Evolutionary conservation across 1,140 invertebrate genomes (phyloP), one percentile per base, ranked within the genome.

Genomic region (Akabosia matsudoensis): DNA sequence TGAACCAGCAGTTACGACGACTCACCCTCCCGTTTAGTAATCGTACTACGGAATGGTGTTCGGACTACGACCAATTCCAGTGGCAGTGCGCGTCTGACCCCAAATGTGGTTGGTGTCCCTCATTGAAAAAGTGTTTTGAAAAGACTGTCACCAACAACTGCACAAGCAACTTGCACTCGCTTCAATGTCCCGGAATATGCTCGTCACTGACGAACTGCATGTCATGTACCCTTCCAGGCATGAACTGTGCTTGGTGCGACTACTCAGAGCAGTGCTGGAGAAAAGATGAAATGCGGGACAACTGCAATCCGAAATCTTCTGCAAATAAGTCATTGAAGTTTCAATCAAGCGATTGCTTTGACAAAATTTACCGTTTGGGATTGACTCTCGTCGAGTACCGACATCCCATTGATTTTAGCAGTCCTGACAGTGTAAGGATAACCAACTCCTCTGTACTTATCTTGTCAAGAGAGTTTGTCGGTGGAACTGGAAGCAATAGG

Each of bases 21-120:
- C 61, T 79, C 28, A 24, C 76, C n/a, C 34, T 79, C 3, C 78
- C 78, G 16, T 79, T 79, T 74, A 77, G 61, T 22, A 73, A 70
- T 30, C 28, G 52, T 4, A 72, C 45, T 14, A 54, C 71, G 28
- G 16, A 51, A 26, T 28, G 51, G 73, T 82, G 85, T 84, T 30
- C 83, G 87, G 18, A 85, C 86, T n/a, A 78, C 83, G 28, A 81
- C 83, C n/a, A 88, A 74, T 90, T 88, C 31, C 88, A 92, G 76
- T 89, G 90, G 22, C 90, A 91, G 79, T 98, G 96, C 82, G 88
- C 91, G 0, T 90, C 92, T 0, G 94, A 97, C 87, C 93, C 94
- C 0, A 93, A 96, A 84, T 98, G 96, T 84, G 93, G 95, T 16
- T 97, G 94, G 93, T 98, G 96, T 85, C 92, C 91, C 0, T 91